Conservation (phyloP, 1,140 invertebrate species). For the Dermatophagoides farinae region DNA sequence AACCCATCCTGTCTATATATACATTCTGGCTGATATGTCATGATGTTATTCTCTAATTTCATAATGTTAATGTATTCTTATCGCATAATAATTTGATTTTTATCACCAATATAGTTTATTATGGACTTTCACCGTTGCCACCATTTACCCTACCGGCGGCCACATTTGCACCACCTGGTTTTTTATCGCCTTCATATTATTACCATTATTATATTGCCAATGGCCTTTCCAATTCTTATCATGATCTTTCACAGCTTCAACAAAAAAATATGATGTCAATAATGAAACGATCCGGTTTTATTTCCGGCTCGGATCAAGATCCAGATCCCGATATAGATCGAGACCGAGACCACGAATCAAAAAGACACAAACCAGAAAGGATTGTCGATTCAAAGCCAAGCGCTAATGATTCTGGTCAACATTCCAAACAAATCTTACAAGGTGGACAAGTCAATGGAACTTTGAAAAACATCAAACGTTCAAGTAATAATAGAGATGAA, state of each 20-base stretch:
- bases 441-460: background rate
- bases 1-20: too few relatives aligned
- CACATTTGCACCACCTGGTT: background rate
- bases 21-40: too few relatives aligned
- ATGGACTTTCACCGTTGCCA: background rate
- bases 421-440: too few relatives aligned
- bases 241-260: slow-evolving; percentile 3
- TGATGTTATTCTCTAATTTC: background rate
- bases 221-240: background rate
- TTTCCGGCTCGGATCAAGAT: background rate
- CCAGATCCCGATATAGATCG: background rate
- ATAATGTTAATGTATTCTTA: too few relatives aligned
- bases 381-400: too few relatives aligned
- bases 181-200: background rate
- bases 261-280: background rate
- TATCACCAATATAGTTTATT: background rate
- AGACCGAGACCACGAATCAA: too few relatives aligned
- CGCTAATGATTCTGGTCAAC: too few relatives aligned
- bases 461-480: background rate
- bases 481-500: background rate
- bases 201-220: background rate
- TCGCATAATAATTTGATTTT: too few relatives aligned
- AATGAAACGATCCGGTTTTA: background rate
- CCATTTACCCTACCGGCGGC: too few relatives aligned
- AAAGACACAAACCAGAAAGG: too few relatives aligned